Base-by-base conservation (phyloP, 2,113 vertebrate species). In the Antechinus stuartii region DNA sequence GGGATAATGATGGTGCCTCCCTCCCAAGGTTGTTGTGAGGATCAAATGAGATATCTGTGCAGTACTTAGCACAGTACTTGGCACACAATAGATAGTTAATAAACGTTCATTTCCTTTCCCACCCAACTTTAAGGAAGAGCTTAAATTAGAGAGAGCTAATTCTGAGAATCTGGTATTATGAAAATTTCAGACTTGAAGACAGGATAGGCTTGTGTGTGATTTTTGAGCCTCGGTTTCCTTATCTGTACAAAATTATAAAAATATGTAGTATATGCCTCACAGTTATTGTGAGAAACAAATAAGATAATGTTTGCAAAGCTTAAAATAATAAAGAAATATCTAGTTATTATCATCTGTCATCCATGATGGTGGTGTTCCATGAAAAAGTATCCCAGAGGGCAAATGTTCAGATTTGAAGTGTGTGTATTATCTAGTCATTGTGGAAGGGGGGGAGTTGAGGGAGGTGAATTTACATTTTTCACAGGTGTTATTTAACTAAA, bases 331-430 rank as follows among this genome's bases (percentile, higher is more conserved):
- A 68, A 68, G 61, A 14, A 68, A 68, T 68, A 11, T 68, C 61
- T 16, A 12, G 16, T 68, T 54, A 54, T 54, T 94, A 90, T 57
- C 30, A 68, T 94, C n/a, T 76, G 91, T 93, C 91, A 90, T 93
- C 14, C n/a, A 47, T 94, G 53, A 14, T 16, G 53, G 50, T 52
- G 50, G 50, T 52, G 10, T 52, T 52, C 0, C 30, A 90, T 92
- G 24, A 91, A 94, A 94, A 91, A 54, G 52, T 94, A 2, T 91
- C 92, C 9, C 90, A 93, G 46, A 95, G 54, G 91, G 47, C n/a
- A 9, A 68, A 92, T 26, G 11, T 92, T 95, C n/a, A 90, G 55
- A 52, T 97, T 95, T 94, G 95, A 96, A 96, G 94, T 61, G 90
- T 35, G 25, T 94, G 56, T n/a, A 56, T 8, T 54, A 7, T 8